Percentiles rank a stretch among this genome's conserved stretches.
Evolutionary conservation across 2,797 vertebrate genomes (phyloP).

Genomic region (Hephaestus fuliginosus): DNA sequence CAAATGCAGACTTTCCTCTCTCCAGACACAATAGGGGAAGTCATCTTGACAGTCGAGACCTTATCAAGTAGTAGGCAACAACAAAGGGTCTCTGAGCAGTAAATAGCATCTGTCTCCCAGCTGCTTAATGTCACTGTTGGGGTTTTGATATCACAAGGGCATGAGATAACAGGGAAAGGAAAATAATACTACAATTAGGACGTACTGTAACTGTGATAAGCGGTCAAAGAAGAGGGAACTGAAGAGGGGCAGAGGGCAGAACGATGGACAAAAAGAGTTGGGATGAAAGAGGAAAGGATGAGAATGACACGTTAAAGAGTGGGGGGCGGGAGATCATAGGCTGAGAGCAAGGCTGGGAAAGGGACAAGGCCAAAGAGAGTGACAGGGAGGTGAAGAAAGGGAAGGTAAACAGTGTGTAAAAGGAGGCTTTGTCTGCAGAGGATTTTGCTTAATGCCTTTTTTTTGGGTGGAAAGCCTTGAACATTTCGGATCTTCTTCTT

Average conservation of each 20-base stretch:
- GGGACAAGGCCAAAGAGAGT: conserved; percentile 37
- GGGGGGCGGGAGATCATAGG: conserved; percentile 29
- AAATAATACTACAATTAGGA: conserved; percentile 79
- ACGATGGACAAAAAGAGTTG: conserved; percentile 43
- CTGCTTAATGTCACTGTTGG: conserved; percentile 60
- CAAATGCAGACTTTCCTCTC: conserved; percentile 45
- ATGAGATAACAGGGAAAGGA: conserved; percentile 67
- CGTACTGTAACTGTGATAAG: conserved; percentile 73
- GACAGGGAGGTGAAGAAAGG: conserved; percentile 45
- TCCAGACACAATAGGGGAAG: conserved; percentile 48
- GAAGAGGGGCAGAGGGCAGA: conserved; percentile 48
- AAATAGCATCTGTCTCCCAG: conserved; percentile 69
- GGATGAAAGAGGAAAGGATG: conserved; percentile 48
- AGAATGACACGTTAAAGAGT: conserved; percentile 50
- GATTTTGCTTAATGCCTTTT: conserved; percentile 57
- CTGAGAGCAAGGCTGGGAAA: conserved; percentile 35
- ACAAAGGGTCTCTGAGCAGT: conserved; percentile 64
- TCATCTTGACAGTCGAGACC: conserved; percentile 68
- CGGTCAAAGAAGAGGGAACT: conserved; percentile 39
- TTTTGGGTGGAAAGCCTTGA: conserved; percentile 56
- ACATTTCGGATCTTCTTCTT: conserved; percentile 47
- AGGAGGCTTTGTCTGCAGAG: conserved; percentile 65
- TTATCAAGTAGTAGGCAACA: conserved; percentile 69
- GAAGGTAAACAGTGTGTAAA: conserved; percentile 69
- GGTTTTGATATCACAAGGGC: conserved; percentile 71